Evolutionary conservation across 2,113 vertebrate species (phyloP).

Genomic region (Dipodomys spectabilis): DNA sequence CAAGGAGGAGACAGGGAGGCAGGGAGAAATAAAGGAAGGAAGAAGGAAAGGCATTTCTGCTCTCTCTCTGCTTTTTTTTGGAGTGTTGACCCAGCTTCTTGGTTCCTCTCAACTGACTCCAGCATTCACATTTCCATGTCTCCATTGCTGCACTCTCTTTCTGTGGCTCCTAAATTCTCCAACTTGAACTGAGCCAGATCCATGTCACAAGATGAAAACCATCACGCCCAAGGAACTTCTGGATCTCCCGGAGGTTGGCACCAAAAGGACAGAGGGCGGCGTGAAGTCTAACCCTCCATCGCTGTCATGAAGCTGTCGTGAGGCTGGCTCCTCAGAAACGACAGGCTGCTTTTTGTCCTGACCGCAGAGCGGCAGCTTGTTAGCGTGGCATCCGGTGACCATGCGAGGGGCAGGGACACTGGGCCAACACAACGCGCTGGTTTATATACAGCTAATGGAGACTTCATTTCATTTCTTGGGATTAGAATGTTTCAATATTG

Average conservation of each 20-base stretch:
- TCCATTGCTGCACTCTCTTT: background rate
- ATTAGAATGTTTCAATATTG: constrained; percentile 66
- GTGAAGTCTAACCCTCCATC: background rate
- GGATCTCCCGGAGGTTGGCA: constrained; percentile 53
- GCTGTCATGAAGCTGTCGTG: background rate
- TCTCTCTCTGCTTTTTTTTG: background rate
- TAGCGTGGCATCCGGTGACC: background rate
- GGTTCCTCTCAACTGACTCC: background rate
- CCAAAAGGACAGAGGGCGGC: background rate
- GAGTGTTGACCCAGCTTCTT: background rate
- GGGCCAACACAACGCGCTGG: constrained; percentile 13
- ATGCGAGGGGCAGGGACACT: background rate
- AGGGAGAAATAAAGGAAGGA: background rate
- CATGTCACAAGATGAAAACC: constrained; percentile 47
- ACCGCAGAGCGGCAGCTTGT: constrained; percentile 18
- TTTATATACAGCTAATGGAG: constrained; percentile 46
- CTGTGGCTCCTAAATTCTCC: background rate
- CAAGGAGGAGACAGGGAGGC: no score
- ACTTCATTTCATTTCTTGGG: constrained; percentile 59
- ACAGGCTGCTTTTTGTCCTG: background rate
- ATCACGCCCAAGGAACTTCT: background rate
- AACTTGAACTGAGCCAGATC: constrained; percentile 32
- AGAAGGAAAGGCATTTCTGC: background rate
- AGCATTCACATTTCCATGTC: background rate
- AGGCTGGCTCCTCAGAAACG: background rate